Percentiles rank a stretch among this genome's conserved stretches.
phyloP scores from a whole-genome alignment of 2,113 vertebrate species.

The Chlorocebus sabaeus region DNA sequence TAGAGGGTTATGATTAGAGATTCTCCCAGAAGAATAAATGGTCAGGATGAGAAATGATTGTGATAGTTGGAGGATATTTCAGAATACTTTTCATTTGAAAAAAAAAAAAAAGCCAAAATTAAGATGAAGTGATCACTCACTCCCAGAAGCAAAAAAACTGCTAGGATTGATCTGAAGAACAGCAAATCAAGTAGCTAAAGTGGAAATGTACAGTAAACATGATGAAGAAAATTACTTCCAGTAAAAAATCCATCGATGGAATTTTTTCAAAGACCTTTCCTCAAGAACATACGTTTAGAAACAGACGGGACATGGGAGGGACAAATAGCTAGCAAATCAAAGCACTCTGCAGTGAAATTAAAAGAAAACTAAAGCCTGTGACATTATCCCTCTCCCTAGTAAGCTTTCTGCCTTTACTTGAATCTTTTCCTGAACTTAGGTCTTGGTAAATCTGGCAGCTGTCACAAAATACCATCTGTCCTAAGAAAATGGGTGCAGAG shows the following conservation, averaged over 20 bases:
- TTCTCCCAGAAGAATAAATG: not conserved
- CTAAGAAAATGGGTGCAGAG: slow-evolving; percentile 68
- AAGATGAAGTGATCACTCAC: not conserved
- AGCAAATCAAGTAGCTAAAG: not conserved
- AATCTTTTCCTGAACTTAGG: slow-evolving; percentile 52
- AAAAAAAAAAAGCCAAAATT: not conserved
- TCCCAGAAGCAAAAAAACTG: not conserved
- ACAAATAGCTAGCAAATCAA: not conserved
- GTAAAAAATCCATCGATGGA: not conserved
- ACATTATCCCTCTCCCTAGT: not conserved
- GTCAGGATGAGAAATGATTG: not conserved
- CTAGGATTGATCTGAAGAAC: not conserved
- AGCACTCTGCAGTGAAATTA: not conserved
- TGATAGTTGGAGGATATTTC: not conserved
- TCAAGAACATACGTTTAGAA: not conserved
- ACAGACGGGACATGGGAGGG: not conserved
- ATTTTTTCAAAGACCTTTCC: slow-evolving; percentile 25
- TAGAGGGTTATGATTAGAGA: not conserved
- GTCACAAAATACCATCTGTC: slow-evolving; percentile 75
- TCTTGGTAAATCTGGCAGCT: slow-evolving; percentile 71
- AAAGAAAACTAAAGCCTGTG: slow-evolving; percentile 36
- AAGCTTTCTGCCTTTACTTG: slow-evolving; percentile 29
- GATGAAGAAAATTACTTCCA: not conserved
- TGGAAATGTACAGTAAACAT: not conserved
- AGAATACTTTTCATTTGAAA: not conserved